Percentiles rank a stretch among this genome's conserved stretches.
Evolutionary conservation across 2,797 vertebrate species (phyloP).

Genomic region (Graptemys geographica): DNA sequence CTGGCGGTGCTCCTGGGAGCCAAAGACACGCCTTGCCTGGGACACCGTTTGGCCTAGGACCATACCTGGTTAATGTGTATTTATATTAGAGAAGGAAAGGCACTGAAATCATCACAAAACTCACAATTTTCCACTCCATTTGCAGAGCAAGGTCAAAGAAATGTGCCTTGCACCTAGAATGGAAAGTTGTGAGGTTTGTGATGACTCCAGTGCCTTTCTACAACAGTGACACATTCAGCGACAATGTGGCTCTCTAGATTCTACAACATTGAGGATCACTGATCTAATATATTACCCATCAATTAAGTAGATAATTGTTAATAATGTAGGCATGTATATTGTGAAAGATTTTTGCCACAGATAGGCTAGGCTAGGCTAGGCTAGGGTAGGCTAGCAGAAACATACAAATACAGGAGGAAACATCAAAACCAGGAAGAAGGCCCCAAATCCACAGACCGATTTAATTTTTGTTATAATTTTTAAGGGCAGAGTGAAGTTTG

Average conservation of each 20-base stretch:
- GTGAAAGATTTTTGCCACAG: neutral
- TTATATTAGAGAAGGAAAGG: neutral
- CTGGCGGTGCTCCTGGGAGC: too few relatives aligned
- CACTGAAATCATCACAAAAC: neutral
- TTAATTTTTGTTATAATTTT: neutral
- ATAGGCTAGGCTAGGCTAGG: neutral
- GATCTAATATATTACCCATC: neutral
- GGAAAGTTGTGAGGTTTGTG: neutral
- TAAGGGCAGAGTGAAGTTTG: neutral
- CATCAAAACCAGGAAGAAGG: neutral
- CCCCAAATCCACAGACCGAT: neutral
- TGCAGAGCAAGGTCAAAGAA: neutral
- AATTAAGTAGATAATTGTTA: neutral
- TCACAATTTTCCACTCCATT: neutral
- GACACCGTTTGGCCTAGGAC: too few relatives aligned
- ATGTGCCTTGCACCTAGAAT: neutral
- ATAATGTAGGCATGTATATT: neutral
- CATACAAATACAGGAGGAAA: neutral
- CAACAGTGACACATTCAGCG: neutral
- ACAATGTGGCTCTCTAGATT: neutral
- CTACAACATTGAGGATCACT: neutral
- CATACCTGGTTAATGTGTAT: neutral
- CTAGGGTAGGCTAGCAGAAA: too few relatives aligned
- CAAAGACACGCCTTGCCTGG: too few relatives aligned
- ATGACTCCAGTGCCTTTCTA: neutral